phyloP scores from a whole-genome alignment of 2,888 invertebrate species.

The Gari tellinella region DNA sequence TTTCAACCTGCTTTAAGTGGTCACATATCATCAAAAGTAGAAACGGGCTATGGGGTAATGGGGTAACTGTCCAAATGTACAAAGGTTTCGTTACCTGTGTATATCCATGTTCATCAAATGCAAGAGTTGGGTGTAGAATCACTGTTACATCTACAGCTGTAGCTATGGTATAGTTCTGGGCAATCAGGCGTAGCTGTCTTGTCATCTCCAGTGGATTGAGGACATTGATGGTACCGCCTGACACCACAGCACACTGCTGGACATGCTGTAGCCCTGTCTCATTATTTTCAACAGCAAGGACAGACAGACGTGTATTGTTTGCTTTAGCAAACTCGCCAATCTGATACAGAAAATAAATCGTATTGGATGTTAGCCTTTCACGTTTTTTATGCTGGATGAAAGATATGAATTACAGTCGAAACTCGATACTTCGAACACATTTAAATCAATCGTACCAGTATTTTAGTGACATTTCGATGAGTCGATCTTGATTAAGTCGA shows the following conservation, averaged over 20 bases:
- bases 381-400: no score
- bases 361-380: no score
- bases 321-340: conserved; percentile 76
- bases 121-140: conserved; percentile 72
- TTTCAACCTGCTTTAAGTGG: no score
- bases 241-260: conserved; percentile 67
- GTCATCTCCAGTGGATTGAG: conserved; percentile 79
- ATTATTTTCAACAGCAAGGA: conserved; percentile 76
- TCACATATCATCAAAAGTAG: no score
- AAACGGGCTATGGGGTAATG: no score
- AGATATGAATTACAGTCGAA: no score
- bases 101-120: conserved; percentile 72
- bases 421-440: no score
- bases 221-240: conserved; percentile 77
- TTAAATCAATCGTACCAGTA: no score
- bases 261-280: conserved; percentile 69
- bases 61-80: no score
- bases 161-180: conserved; percentile 79
- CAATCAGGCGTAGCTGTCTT: conserved; percentile 75
- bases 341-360: no score
- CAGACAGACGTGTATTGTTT: conserved; percentile 74
- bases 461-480: no score
- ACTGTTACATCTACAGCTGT: conserved; percentile 74
- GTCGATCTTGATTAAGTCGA: no score
- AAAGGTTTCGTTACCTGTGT: conserved; percentile 54